Percentiles rank a stretch among this genome's conserved stretches.
phyloP scores from a whole-genome alignment of 2,797 vertebrate species.

The Poeciliopsis turneri region DNA sequence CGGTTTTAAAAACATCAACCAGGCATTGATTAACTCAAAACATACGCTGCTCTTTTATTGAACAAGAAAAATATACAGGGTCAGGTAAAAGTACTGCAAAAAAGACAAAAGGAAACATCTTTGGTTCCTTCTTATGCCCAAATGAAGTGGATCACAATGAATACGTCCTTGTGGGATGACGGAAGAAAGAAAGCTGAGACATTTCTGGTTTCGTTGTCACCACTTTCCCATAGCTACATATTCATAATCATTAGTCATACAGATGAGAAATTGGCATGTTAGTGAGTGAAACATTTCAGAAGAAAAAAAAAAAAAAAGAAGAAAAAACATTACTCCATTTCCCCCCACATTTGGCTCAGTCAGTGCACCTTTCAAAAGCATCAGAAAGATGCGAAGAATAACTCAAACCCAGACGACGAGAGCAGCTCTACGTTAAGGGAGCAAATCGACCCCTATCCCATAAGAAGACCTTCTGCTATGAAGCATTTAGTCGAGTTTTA shows the following conservation, averaged over 20 bases:
- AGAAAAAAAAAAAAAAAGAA: constrained; percentile 5
- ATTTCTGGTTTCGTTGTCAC: constrained; percentile 17
- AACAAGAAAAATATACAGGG: constrained; percentile 72
- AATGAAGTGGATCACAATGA: constrained; percentile 26
- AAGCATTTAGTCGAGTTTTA: constrained; percentile 37
- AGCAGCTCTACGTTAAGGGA: constrained; percentile 14
- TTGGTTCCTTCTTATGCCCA: constrained; percentile 78
- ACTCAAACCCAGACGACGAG: constrained; percentile 2
- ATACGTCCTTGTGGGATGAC: constrained; percentile 21
- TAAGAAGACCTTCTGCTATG: constrained; percentile 29
- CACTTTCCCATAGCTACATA: constrained; percentile 45
- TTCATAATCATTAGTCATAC: constrained; percentile 9
- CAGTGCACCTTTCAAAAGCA: constrained; percentile 27
- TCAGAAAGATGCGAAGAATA: constrained; percentile 1
- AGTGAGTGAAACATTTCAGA: constrained; percentile 20
- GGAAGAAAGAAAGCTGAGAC: constrained; percentile 34
- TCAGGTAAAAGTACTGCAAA: constrained; percentile 68
- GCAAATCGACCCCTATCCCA: neutral
- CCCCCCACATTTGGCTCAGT: constrained; percentile 18
- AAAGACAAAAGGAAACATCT: constrained; percentile 74
- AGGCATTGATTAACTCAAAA: constrained; percentile 9
- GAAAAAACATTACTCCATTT: neutral
- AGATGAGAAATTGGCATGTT: constrained; percentile 11
- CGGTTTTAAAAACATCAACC: neutral
- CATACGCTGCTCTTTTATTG: constrained; percentile 69